Base-by-base conservation (phyloP, 1,140 invertebrate species). In the Neotoxoptera formosana region DNA sequence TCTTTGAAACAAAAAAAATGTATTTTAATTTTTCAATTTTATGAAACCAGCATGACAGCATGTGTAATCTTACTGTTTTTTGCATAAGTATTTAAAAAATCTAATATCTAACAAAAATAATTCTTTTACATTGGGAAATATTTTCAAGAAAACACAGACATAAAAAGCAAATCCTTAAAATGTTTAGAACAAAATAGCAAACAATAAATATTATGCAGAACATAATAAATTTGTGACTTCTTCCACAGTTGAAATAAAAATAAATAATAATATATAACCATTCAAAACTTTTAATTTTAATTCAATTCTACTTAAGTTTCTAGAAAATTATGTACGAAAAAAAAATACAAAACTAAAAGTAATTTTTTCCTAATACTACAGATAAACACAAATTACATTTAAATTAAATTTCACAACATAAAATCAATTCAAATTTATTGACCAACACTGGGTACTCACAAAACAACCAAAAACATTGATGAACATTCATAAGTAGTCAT, bases 381-480 rank as follows among this genome's bases (percentile, higher is more conserved):
- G 45, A 86, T 30, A 86, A 86, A 86, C 14, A 86, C 45, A 30
- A 47, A 47, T 47, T 86, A 47, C 11, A 86, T 84, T 41, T 47
- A 17, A 86, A 86, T 86, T 86, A 17, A 47, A 86, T 30, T 41
- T 41, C 41, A 45, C 84, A 30, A 51, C 20, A 51, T 53, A 89
- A 48, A 89, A 89, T 36, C 45, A 88, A 88, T 56, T 89, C n/a
- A 89, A 56, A 30, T 90, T 23, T 21, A 90, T 20, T 30, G 36
- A 90, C 41, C 89, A 90, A 67, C 56, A 90, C 56, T 25, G 11
- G n/a, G 21, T 36, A 45, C 25, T 30, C 53, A 90, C 53, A 90
- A 90, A 90, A 60, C 34, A 41, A 67, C 25, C 11, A 90, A 90
- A 90, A 90, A 90, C 53, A 92, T 25, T 81, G 90, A 92, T 51